These are phyloP conservation scores for Acrobasis suavella DNA, from an alignment of 2,888 invertebrate genomes.

Conservation along the genomic window DNA sequence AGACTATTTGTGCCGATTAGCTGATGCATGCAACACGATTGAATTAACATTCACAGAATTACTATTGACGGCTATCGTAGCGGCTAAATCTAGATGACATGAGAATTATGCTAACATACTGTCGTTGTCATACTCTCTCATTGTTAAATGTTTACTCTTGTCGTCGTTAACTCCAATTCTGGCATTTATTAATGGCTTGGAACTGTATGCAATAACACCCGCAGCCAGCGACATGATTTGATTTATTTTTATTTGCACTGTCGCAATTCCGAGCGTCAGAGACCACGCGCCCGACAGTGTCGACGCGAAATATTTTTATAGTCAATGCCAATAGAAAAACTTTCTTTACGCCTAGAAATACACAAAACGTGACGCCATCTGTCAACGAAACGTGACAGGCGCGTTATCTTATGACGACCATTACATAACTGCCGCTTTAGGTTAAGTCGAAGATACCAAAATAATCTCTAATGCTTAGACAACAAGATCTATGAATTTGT, in stretches of 20 bases:
- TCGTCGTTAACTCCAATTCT: slow-evolving; percentile 4
- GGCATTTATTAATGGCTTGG: neutral
- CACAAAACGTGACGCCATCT: slow-evolving; percentile 33
- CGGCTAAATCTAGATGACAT: slow-evolving; percentile 1
- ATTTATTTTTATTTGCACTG: slow-evolving; percentile 16
- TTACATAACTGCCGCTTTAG: slow-evolving; percentile 21
- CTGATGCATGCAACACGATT: neutral
- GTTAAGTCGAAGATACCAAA: slow-evolving; percentile 15
- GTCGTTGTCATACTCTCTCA: slow-evolving; percentile 4
- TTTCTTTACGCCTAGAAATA: slow-evolving; percentile 25
- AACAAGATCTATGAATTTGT: slow-evolving; percentile 21
- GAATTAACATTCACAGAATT: neutral
- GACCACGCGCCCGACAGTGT: neutral
- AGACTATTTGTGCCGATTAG: neutral
- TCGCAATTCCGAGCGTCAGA: slow-evolving; percentile 6
- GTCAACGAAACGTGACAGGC: slow-evolving; percentile 31
- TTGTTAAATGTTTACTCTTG: neutral
- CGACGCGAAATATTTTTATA: slow-evolving; percentile 16
- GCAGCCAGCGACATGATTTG: slow-evolving; percentile 3
- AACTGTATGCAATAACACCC: neutral
- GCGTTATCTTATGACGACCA: slow-evolving; percentile 29
- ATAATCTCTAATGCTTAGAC: slow-evolving; percentile 20
- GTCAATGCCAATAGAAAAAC: slow-evolving; percentile 19
- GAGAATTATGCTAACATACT: neutral
- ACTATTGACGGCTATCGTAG: slow-evolving; percentile 2